Conservation (phyloP, 2,113 vertebrate species). For the Phasianus colchicus region DNA sequence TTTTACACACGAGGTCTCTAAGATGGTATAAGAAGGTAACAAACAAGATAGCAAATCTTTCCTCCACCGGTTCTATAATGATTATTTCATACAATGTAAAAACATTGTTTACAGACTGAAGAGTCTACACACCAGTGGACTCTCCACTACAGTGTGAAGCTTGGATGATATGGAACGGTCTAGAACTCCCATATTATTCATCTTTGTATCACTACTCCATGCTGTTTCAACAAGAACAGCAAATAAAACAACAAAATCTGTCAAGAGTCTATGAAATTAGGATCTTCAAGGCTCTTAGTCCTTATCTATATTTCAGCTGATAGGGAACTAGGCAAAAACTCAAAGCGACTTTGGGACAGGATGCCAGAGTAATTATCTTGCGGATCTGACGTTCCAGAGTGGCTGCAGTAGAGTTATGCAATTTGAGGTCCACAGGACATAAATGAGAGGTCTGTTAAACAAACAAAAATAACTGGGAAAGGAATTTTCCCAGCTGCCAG, state of each 20-base stretch:
- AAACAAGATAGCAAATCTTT: background rate
- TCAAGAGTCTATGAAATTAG: background rate
- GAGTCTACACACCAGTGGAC: fast-evolving
- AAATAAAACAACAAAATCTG: background rate
- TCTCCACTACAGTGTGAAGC: background rate
- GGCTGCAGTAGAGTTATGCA: background rate
- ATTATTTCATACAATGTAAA: background rate
- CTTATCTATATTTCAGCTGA: background rate
- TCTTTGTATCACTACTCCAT: background rate
- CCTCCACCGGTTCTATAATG: background rate
- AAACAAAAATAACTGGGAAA: background rate
- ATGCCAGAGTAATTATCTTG: background rate
- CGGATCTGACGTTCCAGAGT: background rate
- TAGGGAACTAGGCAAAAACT: background rate
- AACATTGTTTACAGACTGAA: background rate
- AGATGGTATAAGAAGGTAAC: background rate
- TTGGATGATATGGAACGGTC: background rate
- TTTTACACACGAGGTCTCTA: background rate
- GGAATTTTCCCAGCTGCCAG: background rate
- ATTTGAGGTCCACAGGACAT: background rate
- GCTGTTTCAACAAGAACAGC: background rate
- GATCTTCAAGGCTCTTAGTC: background rate
- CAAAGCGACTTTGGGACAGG: background rate
- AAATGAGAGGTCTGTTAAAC: background rate
- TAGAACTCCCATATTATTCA: background rate